Percentiles rank a stretch among this genome's conserved stretches.
Conservation (phyloP, 2,888 invertebrate genomes). For the Pristionchus arcanus region DNA sequence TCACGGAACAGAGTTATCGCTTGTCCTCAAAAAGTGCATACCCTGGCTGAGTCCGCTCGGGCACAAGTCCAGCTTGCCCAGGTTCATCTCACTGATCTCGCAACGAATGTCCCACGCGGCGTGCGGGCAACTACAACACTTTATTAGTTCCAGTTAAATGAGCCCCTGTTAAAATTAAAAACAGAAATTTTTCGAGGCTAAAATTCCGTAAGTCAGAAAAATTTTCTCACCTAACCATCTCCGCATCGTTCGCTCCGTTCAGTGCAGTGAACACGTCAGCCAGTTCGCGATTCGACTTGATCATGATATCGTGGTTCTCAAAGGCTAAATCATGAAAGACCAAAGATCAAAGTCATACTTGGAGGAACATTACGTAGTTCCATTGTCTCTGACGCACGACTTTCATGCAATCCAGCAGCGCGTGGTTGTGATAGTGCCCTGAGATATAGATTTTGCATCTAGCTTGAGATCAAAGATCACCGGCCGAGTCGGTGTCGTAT, state of each 20-base stretch:
- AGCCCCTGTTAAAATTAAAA: too few species aligned
- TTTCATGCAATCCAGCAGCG: background rate
- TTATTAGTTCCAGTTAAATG: background rate
- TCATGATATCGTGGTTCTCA: conserved; percentile 49
- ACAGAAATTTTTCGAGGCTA: too few species aligned
- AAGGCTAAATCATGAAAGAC: background rate
- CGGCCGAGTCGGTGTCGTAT: conserved; percentile 47
- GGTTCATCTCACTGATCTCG: conserved; percentile 38
- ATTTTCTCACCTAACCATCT: background rate
- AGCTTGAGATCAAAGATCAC: background rate
- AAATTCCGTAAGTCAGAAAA: too few species aligned
- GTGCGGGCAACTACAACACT: background rate
- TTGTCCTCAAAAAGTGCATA: background rate
- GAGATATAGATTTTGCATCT: background rate
- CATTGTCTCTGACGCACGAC: background rate
- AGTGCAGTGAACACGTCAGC: background rate
- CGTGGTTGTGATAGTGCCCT: conserved; percentile 31
- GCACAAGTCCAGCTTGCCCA: conserved; percentile 42
- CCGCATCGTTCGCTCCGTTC: conserved; percentile 43
- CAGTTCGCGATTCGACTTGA: conserved; percentile 41
- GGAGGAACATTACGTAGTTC: conserved; percentile 40
- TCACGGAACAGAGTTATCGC: background rate
- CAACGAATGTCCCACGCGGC: conserved; percentile 25
- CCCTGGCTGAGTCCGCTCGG: background rate
- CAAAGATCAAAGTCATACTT: background rate